Evolutionary conservation across 64 coral and sea anemone genomes (phyloP), one percentile per base, ranked within the genome.

Genomic region (Stylophora pistillata): DNA sequence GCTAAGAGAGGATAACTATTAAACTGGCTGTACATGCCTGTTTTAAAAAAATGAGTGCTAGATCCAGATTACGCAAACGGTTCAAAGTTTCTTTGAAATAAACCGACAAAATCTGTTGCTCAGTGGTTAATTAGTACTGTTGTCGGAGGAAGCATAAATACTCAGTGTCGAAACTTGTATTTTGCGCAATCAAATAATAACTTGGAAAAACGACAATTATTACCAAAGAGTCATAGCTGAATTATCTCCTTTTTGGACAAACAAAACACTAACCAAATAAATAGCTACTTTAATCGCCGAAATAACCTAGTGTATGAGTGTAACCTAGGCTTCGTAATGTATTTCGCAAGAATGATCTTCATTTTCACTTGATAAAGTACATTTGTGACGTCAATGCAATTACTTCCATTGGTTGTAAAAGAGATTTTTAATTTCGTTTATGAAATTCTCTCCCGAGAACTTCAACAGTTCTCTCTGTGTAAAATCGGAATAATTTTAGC

Each of bases 321-420:
- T 14, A 84, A 69, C 58, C 80, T 34, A 27, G 62, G 80, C 47
- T 53, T 69, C 61, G 14, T 69, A 84, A 84, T 69, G 33, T 70
- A 84, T 84, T 69, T 70, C 16, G 69, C 30, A 84, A 84, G 62
- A 84, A 84, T 84, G 80, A 84, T 16, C 41, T 21, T 70, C 34
- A 69, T 27, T 20, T 69, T 65, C 18, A 30, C 18, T 4, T 17
- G 5, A 75, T 10, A 62, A 59, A 20, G 3, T 29, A 15, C 21
- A 16, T 75, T 75, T 25, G 23, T 63, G 62, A 84, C 62, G 80
- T 84, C 80, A 84, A 15, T 30, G 1, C 26, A 9, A 47, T 69
- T 69, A 3, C 5, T 69, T 68, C 0, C 64, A 27, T 21, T 25
- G 37, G 7, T 47, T 47, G 7, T 47, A 47, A 47, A 47, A 47